Conservation (phyloP, 1,140 invertebrate genomes). For the Ceratosolen solmsi region DNA sequence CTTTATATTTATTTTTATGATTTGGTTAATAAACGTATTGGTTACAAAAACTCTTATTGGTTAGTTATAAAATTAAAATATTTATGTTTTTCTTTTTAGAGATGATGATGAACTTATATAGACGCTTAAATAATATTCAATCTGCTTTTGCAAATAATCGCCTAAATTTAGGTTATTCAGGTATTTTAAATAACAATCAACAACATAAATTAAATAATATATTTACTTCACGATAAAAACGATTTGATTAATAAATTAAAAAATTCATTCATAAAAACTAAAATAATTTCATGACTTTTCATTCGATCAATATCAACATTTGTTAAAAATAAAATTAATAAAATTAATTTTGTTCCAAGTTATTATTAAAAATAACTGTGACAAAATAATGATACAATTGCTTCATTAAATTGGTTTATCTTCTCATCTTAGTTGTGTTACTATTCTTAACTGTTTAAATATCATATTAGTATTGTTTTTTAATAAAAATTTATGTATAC, state of each 20-base stretch:
- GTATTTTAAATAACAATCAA: conserved; percentile 29
- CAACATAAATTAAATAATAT: background rate
- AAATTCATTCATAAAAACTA: background rate
- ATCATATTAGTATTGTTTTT: no score
- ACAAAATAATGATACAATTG: no score
- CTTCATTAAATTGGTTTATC: no score
- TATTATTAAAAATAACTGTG: no score
- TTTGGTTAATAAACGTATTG: no score
- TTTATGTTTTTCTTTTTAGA: conserved; percentile 33
- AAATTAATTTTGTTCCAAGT: no score
- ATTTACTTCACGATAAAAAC: background rate
- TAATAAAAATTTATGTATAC: no score
- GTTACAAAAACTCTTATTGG: no score
- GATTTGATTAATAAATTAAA: background rate
- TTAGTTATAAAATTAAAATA: background rate
- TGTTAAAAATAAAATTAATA: background rate
- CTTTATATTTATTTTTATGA: no score
- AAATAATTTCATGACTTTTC: background rate
- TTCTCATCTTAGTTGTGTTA: no score
- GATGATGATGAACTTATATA: conserved; percentile 30
- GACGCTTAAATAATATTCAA: conserved; percentile 20
- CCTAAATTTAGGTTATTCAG: conserved; percentile 29
- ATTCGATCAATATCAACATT: background rate
- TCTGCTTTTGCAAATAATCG: conserved; percentile 29
- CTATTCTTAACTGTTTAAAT: no score